Evolutionary conservation across 2,888 invertebrate species (phyloP).

Genomic region (Choristoneura rosaceana): DNA sequence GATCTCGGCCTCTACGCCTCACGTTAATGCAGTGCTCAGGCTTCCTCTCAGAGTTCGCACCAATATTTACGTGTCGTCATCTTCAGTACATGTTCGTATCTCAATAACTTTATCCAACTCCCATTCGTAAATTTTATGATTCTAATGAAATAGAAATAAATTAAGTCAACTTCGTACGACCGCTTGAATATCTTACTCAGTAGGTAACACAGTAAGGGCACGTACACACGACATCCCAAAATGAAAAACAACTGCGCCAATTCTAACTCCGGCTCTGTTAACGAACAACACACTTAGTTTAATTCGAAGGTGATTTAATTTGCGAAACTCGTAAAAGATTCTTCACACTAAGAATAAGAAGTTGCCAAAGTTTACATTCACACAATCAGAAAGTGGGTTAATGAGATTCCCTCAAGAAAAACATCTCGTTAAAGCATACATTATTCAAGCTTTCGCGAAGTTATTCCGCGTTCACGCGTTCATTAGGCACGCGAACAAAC

Average conservation of each 20-base stretch:
- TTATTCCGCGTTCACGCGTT: constrained; percentile 84
- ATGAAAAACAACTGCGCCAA: constrained; percentile 25
- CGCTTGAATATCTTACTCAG: constrained; percentile 7
- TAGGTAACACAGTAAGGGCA: not conserved
- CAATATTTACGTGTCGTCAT: not conserved
- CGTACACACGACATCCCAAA: constrained; percentile 20
- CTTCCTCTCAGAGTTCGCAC: too few relatives aligned
- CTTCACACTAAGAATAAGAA: constrained; percentile 73
- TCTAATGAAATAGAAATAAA: constrained; percentile 36
- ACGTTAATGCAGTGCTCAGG: too few relatives aligned
- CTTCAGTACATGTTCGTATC: not conserved
- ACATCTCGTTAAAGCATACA: constrained; percentile 85
- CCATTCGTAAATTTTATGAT: constrained; percentile 75
- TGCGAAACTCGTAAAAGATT: constrained; percentile 74
- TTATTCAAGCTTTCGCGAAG: constrained; percentile 83
- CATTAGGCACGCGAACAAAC: constrained; percentile 80
- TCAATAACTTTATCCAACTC: constrained; percentile 4
- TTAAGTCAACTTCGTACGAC: not conserved
- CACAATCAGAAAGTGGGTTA: constrained; percentile 84
- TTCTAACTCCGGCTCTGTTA: constrained; percentile 26
- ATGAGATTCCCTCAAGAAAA: constrained; percentile 85
- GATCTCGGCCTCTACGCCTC: too few relatives aligned
- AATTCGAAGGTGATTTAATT: constrained; percentile 72
- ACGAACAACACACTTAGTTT: constrained; percentile 51
- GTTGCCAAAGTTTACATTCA: constrained; percentile 81